Conservation (phyloP, 2,888 invertebrate genomes). For the Melikaiella ostensackeni region DNA sequence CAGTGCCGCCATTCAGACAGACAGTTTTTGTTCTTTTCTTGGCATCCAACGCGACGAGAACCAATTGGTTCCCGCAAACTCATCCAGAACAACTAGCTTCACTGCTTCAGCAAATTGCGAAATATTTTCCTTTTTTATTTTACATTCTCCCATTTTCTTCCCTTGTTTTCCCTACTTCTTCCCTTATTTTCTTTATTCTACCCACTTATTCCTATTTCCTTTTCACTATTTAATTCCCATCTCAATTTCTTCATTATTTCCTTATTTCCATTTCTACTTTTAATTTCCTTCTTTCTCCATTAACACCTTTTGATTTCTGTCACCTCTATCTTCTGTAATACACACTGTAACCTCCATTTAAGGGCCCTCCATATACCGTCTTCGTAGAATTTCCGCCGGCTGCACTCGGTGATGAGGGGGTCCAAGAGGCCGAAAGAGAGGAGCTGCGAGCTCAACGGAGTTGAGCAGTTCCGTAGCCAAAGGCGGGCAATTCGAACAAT, state of each 20-base stretch:
- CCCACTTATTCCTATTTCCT: not conserved
- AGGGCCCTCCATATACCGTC: too few relatives aligned
- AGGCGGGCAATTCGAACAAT: too few relatives aligned
- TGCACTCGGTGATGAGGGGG: too few relatives aligned
- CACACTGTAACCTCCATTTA: too few relatives aligned
- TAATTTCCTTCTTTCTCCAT: not conserved
- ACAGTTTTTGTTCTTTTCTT: constrained; percentile 29
- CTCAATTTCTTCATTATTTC: not conserved
- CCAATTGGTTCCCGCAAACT: constrained; percentile 56
- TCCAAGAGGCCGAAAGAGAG: too few relatives aligned
- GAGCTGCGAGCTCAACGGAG: too few relatives aligned
- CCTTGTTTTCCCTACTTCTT: not conserved
- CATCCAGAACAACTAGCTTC: constrained; percentile 43
- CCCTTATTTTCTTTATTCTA: not conserved
- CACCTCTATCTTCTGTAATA: not conserved
- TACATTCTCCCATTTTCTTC: not conserved
- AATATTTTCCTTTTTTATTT: constrained; percentile 49
- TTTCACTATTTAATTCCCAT: not conserved
- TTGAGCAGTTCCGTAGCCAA: too few relatives aligned
- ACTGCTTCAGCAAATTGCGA: constrained; percentile 64
- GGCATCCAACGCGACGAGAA: constrained; percentile 47
- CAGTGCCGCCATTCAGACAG: not conserved
- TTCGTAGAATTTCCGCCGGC: too few relatives aligned
- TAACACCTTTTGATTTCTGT: not conserved
- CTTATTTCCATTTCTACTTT: not conserved